A percentile compares a stretch with the other conserved stretches of the same genome.
Evolutionary conservation across 2,888 invertebrate species (phyloP).

Genomic region (Helleia helle): DNA sequence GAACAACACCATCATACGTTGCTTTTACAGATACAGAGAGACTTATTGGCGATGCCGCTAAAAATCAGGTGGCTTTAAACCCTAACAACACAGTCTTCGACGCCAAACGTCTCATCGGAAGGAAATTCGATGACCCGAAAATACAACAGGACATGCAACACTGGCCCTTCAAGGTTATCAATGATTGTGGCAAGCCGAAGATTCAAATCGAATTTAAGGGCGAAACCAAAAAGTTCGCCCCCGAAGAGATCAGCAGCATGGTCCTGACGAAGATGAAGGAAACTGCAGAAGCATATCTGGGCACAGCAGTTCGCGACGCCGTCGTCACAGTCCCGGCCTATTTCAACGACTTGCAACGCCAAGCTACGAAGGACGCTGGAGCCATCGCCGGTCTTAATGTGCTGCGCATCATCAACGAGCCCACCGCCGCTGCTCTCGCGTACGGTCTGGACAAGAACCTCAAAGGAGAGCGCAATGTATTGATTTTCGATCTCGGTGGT

Average conservation of each 20-base stretch:
- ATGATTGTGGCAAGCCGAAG: conserved; percentile 78
- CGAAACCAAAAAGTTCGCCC: conserved; percentile 76
- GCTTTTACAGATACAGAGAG: conserved; percentile 90
- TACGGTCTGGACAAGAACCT: conserved; percentile 82
- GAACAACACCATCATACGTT: conserved; percentile 91
- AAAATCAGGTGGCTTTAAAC: conserved; percentile 87
- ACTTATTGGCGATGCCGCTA: conserved; percentile 89
- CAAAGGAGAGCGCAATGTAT: conserved; percentile 75
- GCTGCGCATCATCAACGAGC: conserved; percentile 87
- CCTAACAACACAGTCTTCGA: conserved; percentile 84
- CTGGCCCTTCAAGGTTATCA: conserved; percentile 86
- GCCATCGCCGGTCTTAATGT: conserved; percentile 84
- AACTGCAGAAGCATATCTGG: conserved; percentile 82
- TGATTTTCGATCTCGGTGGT: conserved; percentile 78
- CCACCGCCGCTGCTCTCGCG: conserved; percentile 83
- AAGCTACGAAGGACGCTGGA: conserved; percentile 90
- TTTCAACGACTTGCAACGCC: conserved; percentile 82
- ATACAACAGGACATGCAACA: conserved; percentile 87
- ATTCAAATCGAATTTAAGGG: conserved; percentile 79
- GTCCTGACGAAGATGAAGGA: conserved; percentile 72
- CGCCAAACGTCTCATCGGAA: conserved; percentile 87
- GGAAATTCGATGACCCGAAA: conserved; percentile 82
- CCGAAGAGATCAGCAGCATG: conserved; percentile 83
- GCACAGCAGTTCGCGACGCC: conserved; percentile 78
- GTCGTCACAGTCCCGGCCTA: conserved; percentile 89